Percentiles rank a stretch among this genome's conserved stretches.
Evolutionary conservation across 2,113 vertebrate genomes (phyloP).

Genomic region (Leucosticte australis): DNA sequence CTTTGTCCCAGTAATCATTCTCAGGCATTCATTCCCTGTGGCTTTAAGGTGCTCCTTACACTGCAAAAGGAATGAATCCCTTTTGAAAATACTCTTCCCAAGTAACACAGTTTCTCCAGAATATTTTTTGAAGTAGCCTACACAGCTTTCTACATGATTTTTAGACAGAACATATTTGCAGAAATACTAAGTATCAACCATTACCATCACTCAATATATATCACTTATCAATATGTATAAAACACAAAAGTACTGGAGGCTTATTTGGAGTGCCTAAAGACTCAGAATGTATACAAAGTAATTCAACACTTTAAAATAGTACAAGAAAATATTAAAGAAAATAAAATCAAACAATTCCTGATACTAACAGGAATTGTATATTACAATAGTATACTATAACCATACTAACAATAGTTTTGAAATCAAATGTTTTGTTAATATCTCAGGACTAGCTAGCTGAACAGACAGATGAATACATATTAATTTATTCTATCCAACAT

Average conservation of each 20-base stretch:
- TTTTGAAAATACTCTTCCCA: background rate
- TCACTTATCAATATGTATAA: background rate
- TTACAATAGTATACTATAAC: background rate
- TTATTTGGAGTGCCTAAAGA: background rate
- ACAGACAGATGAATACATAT: background rate
- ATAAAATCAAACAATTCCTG: background rate
- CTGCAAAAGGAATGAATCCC: background rate
- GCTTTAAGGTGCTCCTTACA: background rate
- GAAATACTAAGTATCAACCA: background rate
- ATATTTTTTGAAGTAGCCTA: background rate
- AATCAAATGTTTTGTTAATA: background rate
- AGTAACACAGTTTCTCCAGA: background rate
- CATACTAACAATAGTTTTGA: background rate
- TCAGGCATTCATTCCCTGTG: fast-evolving
- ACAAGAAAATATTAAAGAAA: background rate
- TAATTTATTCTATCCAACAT: background rate
- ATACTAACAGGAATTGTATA: background rate
- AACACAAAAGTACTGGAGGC: background rate
- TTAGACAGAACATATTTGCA: background rate
- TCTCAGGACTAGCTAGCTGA: background rate
- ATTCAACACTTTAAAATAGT: background rate
- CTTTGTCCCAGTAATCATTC: background rate
- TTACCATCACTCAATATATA: background rate
- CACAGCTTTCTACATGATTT: background rate
- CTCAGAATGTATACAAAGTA: background rate